Conservation (phyloP, 2,797 vertebrate species). For the Ficedula albicollis region DNA sequence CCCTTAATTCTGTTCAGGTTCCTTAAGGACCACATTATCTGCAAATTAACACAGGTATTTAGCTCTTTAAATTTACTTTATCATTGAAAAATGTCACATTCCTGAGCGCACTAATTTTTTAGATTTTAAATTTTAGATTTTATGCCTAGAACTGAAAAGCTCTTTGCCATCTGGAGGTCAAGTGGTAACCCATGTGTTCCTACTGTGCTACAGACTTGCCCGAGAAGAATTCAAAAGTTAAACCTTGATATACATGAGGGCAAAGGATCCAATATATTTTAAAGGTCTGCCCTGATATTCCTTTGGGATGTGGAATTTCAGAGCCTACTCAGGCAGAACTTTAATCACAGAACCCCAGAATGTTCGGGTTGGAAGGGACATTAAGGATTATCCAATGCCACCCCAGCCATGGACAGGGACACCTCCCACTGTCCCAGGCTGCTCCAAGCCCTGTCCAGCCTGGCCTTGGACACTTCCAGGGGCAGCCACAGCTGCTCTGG, state of each 20-base stretch:
- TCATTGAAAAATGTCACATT: background rate
- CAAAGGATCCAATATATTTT: background rate
- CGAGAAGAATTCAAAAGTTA: background rate
- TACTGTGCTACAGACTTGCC: background rate
- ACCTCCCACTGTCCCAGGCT: accelerated
- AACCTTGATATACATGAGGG: background rate
- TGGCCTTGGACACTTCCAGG: accelerated
- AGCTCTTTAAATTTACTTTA: background rate
- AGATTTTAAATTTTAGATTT: background rate
- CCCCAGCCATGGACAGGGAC: background rate
- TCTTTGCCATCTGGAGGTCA: background rate
- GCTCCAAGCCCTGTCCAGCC: accelerated
- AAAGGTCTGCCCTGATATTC: background rate
- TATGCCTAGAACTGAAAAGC: background rate
- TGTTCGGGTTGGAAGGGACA: background rate
- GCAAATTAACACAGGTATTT: background rate
- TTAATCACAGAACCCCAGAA: background rate
- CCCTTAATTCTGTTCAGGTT: background rate
- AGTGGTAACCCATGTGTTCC: accelerated
- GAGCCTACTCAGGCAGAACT: background rate
- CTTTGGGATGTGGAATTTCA: background rate
- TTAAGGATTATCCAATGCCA: accelerated
- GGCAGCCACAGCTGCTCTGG: background rate
- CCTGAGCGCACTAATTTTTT: background rate
- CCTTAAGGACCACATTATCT: background rate